Conservation (phyloP, 2,113 vertebrate genomes). For the Polypterus senegalus region DNA sequence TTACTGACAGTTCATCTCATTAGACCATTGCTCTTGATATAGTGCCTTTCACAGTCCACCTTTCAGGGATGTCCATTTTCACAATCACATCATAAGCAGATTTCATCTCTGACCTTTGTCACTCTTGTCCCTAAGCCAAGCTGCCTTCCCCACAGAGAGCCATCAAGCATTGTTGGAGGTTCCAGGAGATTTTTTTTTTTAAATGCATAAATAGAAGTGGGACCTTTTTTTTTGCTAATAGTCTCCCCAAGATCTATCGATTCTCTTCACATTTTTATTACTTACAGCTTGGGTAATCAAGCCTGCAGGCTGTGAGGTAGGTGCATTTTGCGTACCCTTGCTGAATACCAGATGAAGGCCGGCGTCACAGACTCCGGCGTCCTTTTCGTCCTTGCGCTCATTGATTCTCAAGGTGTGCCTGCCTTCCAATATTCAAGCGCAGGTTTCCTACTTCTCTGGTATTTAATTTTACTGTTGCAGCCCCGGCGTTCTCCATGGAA, state of each 20-base stretch:
- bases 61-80: no score
- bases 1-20: no score
- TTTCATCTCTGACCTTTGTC: no score
- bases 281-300: conserved; percentile 1
- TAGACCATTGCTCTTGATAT: no score
- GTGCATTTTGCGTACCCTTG: not conserved
- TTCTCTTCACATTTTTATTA: conserved; percentile 2
- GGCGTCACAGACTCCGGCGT: not conserved
- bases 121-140: no score
- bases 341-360: conserved; percentile 3
- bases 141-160: no score
- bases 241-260: not conserved
- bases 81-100: no score
- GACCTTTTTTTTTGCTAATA: not conserved
- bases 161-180: no score
- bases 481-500: not conserved
- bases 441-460: not conserved
- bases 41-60: no score
- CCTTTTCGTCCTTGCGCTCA: conserved; percentile 3
- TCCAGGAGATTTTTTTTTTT: no score
- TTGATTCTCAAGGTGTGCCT: not conserved
- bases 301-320: conserved; percentile 1
- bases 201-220: not conserved
- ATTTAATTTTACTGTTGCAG: not conserved
- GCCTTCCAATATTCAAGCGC: not conserved